These are phyloP conservation scores for Dipodomys stephensi DNA, from an alignment of 2,113 vertebrate species.

Conservation along the genomic window DNA sequence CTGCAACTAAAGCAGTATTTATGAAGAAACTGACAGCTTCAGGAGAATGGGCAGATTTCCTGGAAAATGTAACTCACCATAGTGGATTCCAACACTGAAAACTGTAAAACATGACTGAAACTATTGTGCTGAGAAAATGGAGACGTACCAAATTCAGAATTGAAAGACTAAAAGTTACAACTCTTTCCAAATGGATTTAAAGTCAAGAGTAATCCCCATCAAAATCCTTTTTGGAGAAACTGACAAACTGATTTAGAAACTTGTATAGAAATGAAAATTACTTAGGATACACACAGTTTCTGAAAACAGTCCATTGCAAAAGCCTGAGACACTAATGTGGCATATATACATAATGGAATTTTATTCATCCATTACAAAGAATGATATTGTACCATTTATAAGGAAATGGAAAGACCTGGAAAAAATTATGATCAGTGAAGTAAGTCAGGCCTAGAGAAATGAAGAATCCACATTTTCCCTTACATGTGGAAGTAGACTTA, in stretches of 20 bases:
- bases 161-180: slow-evolving; percentile 15
- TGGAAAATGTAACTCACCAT: not conserved
- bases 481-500: no score
- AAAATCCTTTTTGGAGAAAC: slow-evolving; percentile 7
- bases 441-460: no score
- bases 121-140: not conserved
- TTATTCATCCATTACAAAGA: no score
- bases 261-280: not conserved
- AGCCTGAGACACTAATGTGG: not conserved
- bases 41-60: not conserved
- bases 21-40: not conserved
- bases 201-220: not conserved
- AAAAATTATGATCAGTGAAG: no score
- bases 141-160: not conserved
- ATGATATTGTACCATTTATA: no score
- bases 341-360: no score
- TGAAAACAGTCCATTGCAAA: not conserved
- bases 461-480: no score
- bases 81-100: not conserved
- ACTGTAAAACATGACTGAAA: not conserved
- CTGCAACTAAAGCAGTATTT: not conserved
- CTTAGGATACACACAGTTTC: not conserved
- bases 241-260: not conserved
- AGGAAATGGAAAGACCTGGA: no score
- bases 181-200: not conserved